A percentile compares a stretch with the other conserved stretches of the same genome.
Evolutionary conservation across 2,797 vertebrate species (phyloP).

Genomic region (Anguilla anguilla): DNA sequence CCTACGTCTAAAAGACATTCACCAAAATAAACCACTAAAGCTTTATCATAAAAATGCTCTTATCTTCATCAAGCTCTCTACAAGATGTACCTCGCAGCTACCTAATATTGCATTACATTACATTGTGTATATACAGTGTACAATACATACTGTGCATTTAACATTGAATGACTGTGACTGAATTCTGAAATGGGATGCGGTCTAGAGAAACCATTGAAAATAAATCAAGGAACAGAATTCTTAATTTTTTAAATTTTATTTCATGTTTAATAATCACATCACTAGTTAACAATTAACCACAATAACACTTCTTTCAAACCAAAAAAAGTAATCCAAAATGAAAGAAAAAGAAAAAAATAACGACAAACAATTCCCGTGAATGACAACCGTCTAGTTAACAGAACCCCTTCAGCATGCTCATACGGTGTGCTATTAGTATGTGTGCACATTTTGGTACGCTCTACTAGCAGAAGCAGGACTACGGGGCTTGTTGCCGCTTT

Average conservation of each 20-base stretch:
- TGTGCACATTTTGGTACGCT: slow-evolving; percentile 50
- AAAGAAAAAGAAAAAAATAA: slow-evolving; percentile 48
- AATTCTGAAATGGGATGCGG: background rate
- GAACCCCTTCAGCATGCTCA: slow-evolving; percentile 68
- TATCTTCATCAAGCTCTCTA: background rate
- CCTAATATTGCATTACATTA: background rate
- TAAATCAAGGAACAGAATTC: slow-evolving; percentile 28
- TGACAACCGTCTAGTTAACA: slow-evolving; percentile 62
- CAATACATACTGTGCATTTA: background rate
- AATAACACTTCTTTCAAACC: slow-evolving; percentile 75
- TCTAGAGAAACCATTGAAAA: background rate
- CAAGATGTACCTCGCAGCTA: background rate
- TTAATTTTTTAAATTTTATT: slow-evolving; percentile 52
- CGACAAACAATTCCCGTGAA: slow-evolving; percentile 61
- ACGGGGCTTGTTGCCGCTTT: slow-evolving; percentile 43
- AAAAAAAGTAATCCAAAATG: slow-evolving; percentile 61
- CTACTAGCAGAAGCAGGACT: slow-evolving; percentile 51
- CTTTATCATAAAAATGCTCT: background rate
- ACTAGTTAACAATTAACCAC: slow-evolving; percentile 82
- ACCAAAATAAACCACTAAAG: too few relatives aligned
- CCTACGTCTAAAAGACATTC: too few relatives aligned
- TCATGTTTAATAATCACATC: slow-evolving; percentile 81
- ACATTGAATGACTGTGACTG: background rate
- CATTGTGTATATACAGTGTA: background rate
- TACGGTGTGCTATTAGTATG: slow-evolving; percentile 58